Evolutionary conservation across 2,888 invertebrate species (phyloP).

Genomic region (Ennomos quercinarius): DNA sequence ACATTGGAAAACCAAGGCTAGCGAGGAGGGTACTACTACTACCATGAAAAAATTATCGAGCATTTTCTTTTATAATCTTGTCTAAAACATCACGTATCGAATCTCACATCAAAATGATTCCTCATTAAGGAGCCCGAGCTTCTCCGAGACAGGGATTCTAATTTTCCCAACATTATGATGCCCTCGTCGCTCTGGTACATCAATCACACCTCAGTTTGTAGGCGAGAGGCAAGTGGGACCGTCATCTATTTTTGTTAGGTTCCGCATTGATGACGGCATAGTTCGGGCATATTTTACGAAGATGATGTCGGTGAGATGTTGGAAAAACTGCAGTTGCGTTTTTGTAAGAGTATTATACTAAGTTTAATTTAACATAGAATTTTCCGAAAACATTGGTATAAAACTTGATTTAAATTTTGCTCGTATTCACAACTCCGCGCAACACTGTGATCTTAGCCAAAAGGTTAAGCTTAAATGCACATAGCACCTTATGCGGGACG

Average conservation of each 20-base stretch:
- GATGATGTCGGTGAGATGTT: constrained; percentile 12
- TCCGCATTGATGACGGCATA: constrained; percentile 33
- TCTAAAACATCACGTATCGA: background rate
- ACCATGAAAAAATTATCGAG: too few species aligned
- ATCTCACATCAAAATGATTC: constrained; percentile 29
- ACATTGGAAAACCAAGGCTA: too few species aligned
- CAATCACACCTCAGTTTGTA: constrained; percentile 57
- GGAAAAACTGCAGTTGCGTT: constrained; percentile 6
- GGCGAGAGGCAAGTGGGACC: constrained; percentile 39
- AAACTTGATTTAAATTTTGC: too few species aligned
- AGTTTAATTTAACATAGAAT: too few species aligned
- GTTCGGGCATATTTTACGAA: constrained; percentile 26
- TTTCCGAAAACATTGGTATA: too few species aligned
- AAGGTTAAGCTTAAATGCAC: too few species aligned
- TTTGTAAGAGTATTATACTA: background rate
- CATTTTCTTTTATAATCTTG: too few species aligned
- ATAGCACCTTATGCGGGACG: too few species aligned
- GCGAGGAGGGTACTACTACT: too few species aligned
- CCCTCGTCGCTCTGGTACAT: constrained; percentile 59
- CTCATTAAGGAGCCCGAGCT: constrained; percentile 33
- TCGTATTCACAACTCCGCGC: too few species aligned
- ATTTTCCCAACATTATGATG: constrained; percentile 63
- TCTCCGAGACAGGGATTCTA: constrained; percentile 51
- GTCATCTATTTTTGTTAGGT: constrained; percentile 40
- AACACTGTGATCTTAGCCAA: too few species aligned